A percentile compares a stretch with the other conserved stretches of the same genome.
Evolutionary conservation across 2,797 vertebrate genomes (phyloP).

Genomic region (Poecilia picta): DNA sequence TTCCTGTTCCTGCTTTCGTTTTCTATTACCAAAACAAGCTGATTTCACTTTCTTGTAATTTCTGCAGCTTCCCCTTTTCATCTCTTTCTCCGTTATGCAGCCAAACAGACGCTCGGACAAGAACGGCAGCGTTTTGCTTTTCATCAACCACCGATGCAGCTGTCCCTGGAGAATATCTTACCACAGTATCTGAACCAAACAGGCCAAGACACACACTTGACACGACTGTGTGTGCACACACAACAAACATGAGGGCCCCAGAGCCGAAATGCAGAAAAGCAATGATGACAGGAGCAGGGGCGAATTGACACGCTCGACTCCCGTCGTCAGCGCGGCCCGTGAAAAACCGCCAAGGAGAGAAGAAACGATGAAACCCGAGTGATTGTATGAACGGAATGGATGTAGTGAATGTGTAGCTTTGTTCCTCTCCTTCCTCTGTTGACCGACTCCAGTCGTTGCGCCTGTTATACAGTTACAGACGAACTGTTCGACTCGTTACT

Average conservation of each 20-base stretch:
- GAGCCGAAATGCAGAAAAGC: slow-evolving; percentile 24
- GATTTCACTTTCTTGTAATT: slow-evolving; percentile 52
- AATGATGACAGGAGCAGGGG: slow-evolving; percentile 34
- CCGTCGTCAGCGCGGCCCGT: slow-evolving; percentile 13
- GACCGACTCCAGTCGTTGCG: slow-evolving; percentile 16
- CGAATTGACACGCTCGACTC: not conserved
- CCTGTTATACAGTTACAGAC: slow-evolving; percentile 39
- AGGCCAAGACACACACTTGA: slow-evolving; percentile 36
- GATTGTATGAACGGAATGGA: slow-evolving; percentile 32
- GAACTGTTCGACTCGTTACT: slow-evolving; percentile 32
- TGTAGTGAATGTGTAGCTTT: slow-evolving; percentile 40
- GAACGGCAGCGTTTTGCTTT: slow-evolving; percentile 42
- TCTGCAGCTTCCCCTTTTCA: slow-evolving; percentile 24
- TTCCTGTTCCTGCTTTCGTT: slow-evolving; percentile 31
- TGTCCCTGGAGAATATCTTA: slow-evolving; percentile 65
- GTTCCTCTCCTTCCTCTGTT: slow-evolving; percentile 38
- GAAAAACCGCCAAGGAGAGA: slow-evolving; percentile 20
- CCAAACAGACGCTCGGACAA: slow-evolving; percentile 21
- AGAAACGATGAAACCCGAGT: slow-evolving; percentile 48
- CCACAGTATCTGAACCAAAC: slow-evolving; percentile 50
- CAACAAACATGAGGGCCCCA: slow-evolving; percentile 27
- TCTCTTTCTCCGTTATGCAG: slow-evolving; percentile 20
- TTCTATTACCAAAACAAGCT: slow-evolving; percentile 41
- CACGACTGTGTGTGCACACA: slow-evolving; percentile 27
- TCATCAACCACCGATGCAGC: slow-evolving; percentile 49